Evolutionary conservation across 2,797 vertebrate species (phyloP).

Genomic region (Acipenser transmontanus): DNA sequence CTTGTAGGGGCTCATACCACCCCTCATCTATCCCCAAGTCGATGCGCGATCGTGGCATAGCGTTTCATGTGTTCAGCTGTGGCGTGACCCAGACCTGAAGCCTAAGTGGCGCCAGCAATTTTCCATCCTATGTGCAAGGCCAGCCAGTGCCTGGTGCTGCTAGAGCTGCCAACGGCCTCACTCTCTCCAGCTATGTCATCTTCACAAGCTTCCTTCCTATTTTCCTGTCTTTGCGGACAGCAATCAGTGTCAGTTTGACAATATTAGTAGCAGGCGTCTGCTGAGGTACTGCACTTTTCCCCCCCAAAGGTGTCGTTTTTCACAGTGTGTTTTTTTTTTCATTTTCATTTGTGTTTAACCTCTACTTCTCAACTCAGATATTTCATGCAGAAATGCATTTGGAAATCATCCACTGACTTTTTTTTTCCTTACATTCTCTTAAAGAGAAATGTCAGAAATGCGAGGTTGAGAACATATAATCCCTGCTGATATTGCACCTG

Average conservation of each 20-base stretch:
- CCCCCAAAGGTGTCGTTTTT: constrained; percentile 1
- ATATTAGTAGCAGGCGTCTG: not conserved
- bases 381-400: not conserved
- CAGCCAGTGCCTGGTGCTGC: constrained; percentile 43
- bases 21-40: constrained; percentile 41
- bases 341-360: not conserved
- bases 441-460: not conserved
- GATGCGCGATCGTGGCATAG: constrained; percentile 67
- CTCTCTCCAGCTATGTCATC: constrained; percentile 47
- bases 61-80: constrained; percentile 76
- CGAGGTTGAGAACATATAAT: not conserved
- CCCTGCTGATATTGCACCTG: not conserved
- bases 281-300: not conserved
- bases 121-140: constrained; percentile 50
- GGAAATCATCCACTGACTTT: not conserved
- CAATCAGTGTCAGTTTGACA: not conserved
- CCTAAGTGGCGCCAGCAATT: constrained; percentile 58
- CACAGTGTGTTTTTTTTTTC: not conserved
- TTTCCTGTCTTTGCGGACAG: not conserved
- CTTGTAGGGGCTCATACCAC: constrained; percentile 61
- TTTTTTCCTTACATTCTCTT: not conserved
- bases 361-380: not conserved
- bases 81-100: constrained; percentile 74
- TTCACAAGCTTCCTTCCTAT: constrained; percentile 35
- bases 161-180: constrained; percentile 46